Evolutionary conservation across 92 coral and sea anemone species (phyloP).

Genomic region (Ricordea florida): DNA sequence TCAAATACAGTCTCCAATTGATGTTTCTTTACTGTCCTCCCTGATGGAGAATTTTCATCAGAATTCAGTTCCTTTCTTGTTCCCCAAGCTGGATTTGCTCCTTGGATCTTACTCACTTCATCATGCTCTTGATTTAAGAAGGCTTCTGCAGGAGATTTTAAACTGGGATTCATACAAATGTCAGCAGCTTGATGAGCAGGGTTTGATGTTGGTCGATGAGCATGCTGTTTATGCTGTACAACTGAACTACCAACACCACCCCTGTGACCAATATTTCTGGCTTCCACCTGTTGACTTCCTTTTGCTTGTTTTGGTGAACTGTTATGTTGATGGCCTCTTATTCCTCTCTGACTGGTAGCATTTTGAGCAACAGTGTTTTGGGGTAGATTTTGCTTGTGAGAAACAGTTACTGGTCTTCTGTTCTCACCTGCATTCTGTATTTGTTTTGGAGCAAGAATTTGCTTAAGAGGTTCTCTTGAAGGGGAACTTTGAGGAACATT

Average conservation of each 20-base stretch:
- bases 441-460: slow-evolving; percentile 43
- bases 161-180: background rate
- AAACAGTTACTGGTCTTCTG: background rate
- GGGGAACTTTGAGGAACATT: slow-evolving; percentile 17
- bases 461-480: slow-evolving; percentile 70
- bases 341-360: background rate
- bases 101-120: background rate
- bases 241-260: too few relatives aligned
- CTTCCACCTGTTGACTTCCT: too few relatives aligned
- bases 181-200: background rate
- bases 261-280: too few relatives aligned
- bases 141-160: background rate
- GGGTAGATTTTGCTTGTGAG: background rate
- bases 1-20: slow-evolving; percentile 15
- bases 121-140: background rate
- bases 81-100: background rate
- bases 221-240: too few relatives aligned
- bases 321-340: background rate
- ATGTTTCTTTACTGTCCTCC: background rate
- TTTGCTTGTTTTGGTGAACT: background rate
- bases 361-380: background rate
- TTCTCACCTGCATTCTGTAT: background rate
- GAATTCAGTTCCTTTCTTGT: background rate
- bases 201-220: too few relatives aligned
- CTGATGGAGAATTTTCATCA: background rate